A percentile compares a stretch with the other conserved stretches of the same genome.
Evolutionary conservation across 2,113 vertebrate species (phyloP).

Genomic region (Pagrus major): DNA sequence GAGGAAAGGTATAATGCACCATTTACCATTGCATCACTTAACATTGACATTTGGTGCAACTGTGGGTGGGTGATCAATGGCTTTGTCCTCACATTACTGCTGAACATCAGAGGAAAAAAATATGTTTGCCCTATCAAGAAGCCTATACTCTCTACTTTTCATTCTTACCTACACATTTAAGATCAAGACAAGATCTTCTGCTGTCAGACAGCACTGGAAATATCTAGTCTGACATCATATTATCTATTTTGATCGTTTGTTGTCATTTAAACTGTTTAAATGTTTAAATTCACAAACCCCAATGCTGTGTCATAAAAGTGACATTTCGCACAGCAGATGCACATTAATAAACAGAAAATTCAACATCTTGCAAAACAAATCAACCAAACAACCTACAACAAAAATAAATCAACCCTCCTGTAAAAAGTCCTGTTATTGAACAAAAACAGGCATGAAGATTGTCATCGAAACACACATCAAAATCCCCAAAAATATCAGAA

Average conservation of each 20-base stretch:
- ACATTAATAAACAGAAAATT: background rate
- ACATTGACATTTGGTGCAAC: background rate
- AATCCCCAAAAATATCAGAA: too few species aligned
- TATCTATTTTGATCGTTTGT: background rate
- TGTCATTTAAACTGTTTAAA: background rate
- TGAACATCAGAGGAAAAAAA: background rate
- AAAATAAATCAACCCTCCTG: background rate
- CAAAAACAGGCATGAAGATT: background rate
- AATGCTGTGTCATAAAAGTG: background rate
- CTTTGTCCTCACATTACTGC: background rate
- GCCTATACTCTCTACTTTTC: background rate
- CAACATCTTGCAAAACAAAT: too few species aligned
- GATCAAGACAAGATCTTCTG: background rate
- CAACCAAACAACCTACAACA: background rate
- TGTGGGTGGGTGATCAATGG: background rate
- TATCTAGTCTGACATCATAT: background rate
- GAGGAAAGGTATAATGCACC: background rate
- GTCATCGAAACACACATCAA: too few species aligned
- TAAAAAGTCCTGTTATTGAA: too few species aligned
- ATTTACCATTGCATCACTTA: background rate
- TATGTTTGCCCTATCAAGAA: background rate
- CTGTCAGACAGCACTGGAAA: background rate
- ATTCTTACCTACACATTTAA: background rate
- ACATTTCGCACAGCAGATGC: background rate
- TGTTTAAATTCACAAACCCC: background rate